Evolutionary conservation across 1,140 invertebrate genomes (phyloP).

Genomic region (Hormaphis cornu): DNA sequence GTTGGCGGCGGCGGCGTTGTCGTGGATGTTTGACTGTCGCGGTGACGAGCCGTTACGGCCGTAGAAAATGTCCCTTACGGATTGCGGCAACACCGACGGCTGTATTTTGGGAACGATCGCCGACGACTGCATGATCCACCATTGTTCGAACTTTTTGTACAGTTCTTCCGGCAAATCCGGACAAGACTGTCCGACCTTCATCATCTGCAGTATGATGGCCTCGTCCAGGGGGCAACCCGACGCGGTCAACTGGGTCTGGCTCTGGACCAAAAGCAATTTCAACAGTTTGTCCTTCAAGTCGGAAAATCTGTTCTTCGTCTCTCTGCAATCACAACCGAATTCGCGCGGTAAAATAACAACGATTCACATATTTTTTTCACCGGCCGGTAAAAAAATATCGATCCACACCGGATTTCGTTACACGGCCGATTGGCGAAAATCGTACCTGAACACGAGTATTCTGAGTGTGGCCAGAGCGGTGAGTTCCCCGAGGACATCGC

Average conservation of each 20-base stretch:
- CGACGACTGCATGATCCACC: slow-evolving; percentile 56
- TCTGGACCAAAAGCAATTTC: slow-evolving; percentile 75
- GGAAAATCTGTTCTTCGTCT: slow-evolving; percentile 61
- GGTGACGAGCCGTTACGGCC: slow-evolving; percentile 26
- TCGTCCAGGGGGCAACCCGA: slow-evolving; percentile 88
- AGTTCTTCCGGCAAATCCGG: slow-evolving; percentile 63
- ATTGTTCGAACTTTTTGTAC: slow-evolving; percentile 65
- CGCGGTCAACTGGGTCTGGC: slow-evolving; percentile 70
- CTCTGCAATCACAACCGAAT: slow-evolving; percentile 38
- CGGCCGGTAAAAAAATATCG: too few relatives aligned
- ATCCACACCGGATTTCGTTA: too few relatives aligned
- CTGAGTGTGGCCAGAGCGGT: slow-evolving; percentile 80
- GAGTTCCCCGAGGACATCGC: slow-evolving; percentile 84
- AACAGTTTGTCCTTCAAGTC: slow-evolving; percentile 91
- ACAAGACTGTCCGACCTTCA: slow-evolving; percentile 18
- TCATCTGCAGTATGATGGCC: slow-evolving; percentile 49
- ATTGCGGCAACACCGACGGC: slow-evolving; percentile 41
- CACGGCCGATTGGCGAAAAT: too few relatives aligned
- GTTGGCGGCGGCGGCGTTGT: background rate
- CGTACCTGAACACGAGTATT: slow-evolving; percentile 72
- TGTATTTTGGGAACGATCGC: slow-evolving; percentile 46
- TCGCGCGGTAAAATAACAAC: too few relatives aligned
- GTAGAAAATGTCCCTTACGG: slow-evolving; percentile 24
- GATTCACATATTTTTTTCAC: too few relatives aligned
- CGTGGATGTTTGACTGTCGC: slow-evolving; percentile 6